Evolutionary conservation across 1,140 invertebrate genomes (phyloP).

Genomic region (Euwallacea similis): DNA sequence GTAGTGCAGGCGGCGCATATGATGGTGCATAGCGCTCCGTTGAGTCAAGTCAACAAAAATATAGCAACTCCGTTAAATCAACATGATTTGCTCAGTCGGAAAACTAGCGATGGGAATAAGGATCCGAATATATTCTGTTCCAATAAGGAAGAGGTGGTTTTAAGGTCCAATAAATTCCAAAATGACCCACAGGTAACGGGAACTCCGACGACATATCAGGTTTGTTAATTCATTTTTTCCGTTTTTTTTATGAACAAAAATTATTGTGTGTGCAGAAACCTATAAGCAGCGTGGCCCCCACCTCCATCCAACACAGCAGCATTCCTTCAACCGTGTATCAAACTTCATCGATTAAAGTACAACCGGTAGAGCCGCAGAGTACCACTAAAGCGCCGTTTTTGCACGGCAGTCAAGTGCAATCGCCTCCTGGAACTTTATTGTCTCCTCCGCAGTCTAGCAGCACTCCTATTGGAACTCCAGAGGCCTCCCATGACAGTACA

Average conservation of each 20-base stretch:
- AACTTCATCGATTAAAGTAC: slow-evolving; percentile 77
- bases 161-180: slow-evolving; percentile 25
- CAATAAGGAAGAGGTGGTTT: slow-evolving; percentile 17
- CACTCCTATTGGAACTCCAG: slow-evolving; percentile 60
- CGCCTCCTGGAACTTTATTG: slow-evolving; percentile 55
- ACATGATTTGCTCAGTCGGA: slow-evolving; percentile 53
- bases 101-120: slow-evolving; percentile 38
- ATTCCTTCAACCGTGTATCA: slow-evolving; percentile 78
- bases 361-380: slow-evolving; percentile 77
- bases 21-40: slow-evolving; percentile 68
- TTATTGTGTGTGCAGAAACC: slow-evolving; percentile 61
- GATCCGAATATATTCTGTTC: slow-evolving; percentile 25
- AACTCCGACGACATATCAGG: no score
- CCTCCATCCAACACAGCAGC: slow-evolving; percentile 63
- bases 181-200: slow-evolving; percentile 18
- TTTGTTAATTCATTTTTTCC: slow-evolving; percentile 4
- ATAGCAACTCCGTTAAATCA: slow-evolving; percentile 63
- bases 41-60: slow-evolving; percentile 65
- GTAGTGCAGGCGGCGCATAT: slow-evolving; percentile 52
- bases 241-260: background rate
- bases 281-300: slow-evolving; percentile 80
- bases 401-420: slow-evolving; percentile 48
- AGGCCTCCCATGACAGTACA: slow-evolving; percentile 58
- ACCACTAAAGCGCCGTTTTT: slow-evolving; percentile 43
- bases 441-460: slow-evolving; percentile 63